These are phyloP conservation scores for Acrossocheilus wenchowensis DNA, from an alignment of 2,797 vertebrate species.

Conservation along the genomic window DNA sequence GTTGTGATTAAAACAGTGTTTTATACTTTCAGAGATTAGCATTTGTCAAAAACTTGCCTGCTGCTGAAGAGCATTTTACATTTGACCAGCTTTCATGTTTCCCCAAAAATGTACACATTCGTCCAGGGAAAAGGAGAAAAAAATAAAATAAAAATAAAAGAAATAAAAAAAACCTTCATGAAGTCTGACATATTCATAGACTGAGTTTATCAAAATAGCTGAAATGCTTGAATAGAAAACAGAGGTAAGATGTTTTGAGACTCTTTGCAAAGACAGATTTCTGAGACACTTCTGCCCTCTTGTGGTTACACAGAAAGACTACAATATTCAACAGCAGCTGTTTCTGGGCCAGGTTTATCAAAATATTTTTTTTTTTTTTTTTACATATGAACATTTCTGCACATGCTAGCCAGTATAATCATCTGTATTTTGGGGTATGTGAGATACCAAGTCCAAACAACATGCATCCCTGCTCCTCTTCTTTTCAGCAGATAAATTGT, in stretches of 20 bases:
- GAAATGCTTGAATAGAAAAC: conserved; percentile 83
- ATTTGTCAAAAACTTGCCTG: conserved; percentile 35
- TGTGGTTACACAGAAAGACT: conserved; percentile 66
- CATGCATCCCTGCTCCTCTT: conserved; percentile 3
- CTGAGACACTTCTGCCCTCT: conserved; percentile 77
- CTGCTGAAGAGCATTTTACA: conserved; percentile 34
- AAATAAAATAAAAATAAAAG: background rate
- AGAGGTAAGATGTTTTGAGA: conserved; percentile 79
- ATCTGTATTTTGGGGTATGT: background rate
- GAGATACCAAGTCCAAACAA: conserved; percentile 11
- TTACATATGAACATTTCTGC: conserved; percentile 26
- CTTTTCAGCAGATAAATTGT: background rate
- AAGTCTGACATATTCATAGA: conserved; percentile 71
- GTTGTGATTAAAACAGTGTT: conserved; percentile 44
- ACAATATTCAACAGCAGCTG: conserved; percentile 34
- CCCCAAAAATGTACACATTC: conserved; percentile 12
- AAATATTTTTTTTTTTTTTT: background rate
- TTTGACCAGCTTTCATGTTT: conserved; percentile 18
- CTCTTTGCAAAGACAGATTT: conserved; percentile 66
- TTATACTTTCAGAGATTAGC: conserved; percentile 56
- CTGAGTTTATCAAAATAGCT: conserved; percentile 77
- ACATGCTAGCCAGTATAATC: conserved; percentile 21
- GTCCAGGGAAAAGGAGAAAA: background rate
- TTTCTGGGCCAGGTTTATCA: conserved; percentile 14
- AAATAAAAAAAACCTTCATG: conserved; percentile 68